Evolutionary conservation across 2,113 vertebrate genomes (phyloP).

Genomic region (Zosterops japonicus): DNA sequence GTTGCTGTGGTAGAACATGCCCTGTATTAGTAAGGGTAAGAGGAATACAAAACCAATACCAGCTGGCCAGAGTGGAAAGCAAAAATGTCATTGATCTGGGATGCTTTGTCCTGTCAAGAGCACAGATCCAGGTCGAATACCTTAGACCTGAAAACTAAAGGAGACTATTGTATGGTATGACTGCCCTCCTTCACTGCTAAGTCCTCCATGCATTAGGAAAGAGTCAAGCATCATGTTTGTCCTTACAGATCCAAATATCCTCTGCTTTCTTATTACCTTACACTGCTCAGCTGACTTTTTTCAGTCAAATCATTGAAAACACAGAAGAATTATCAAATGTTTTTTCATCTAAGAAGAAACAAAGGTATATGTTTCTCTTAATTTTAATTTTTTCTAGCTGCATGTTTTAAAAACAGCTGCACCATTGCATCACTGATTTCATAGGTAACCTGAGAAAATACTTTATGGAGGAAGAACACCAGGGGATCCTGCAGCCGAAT

Average conservation of each 20-base stretch:
- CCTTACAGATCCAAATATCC: background rate
- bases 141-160: background rate
- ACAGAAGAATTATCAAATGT: background rate
- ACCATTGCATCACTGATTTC: conserved; percentile 35
- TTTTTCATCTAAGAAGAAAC: background rate
- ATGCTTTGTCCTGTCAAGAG: background rate
- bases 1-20: background rate
- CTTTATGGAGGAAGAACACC: conserved; percentile 24
- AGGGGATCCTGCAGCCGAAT: conserved; percentile 35
- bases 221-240: background rate
- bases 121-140: background rate
- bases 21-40: background rate
- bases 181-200: background rate
- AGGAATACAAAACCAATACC: background rate
- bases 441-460: conserved; percentile 59
- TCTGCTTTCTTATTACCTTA: background rate
- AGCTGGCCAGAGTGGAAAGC: background rate
- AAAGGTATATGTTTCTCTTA: background rate
- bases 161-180: background rate
- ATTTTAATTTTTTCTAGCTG: background rate
- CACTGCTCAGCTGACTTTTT: background rate
- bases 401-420: background rate
- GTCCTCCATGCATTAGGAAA: background rate
- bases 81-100: background rate
- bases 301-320: background rate